Percentiles rank a stretch among this genome's conserved stretches.
Evolutionary conservation across 2,113 vertebrate species (phyloP).

Genomic region (Gasterosteus nipponicus): DNA sequence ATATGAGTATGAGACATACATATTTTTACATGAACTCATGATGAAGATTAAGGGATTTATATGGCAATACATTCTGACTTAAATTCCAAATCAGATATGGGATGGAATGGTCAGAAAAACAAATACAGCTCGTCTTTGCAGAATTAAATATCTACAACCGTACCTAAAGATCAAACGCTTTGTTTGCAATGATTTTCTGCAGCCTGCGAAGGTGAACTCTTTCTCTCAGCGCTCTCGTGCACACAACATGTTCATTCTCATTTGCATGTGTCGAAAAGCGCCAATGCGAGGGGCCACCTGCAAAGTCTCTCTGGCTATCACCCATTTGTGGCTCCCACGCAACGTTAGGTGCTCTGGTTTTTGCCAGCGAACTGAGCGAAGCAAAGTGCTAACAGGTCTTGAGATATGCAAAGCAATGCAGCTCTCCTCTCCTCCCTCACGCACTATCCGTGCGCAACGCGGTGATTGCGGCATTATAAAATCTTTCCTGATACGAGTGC

Average conservation of each 20-base stretch:
- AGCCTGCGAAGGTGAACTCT: slow-evolving; percentile 19
- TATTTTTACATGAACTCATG: neutral
- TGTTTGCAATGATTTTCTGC: neutral
- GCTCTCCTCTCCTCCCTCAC: slow-evolving; percentile 56
- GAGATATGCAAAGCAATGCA: slow-evolving; percentile 81
- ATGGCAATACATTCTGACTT: neutral
- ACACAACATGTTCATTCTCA: slow-evolving; percentile 9
- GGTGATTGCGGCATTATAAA: slow-evolving; percentile 63
- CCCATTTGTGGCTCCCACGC: neutral
- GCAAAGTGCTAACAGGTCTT: slow-evolving; percentile 45
- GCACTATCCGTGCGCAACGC: slow-evolving; percentile 42
- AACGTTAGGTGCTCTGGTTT: neutral
- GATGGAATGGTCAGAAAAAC: neutral
- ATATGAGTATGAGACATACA: neutral
- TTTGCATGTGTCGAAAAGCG: slow-evolving; percentile 23
- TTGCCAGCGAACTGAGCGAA: slow-evolving; percentile 15
- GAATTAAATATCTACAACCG: neutral
- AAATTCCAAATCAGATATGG: neutral
- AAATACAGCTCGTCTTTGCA: neutral
- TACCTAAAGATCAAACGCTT: neutral
- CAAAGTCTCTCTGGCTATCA: slow-evolving; percentile 31
- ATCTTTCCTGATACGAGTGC: neutral
- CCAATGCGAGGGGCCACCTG: slow-evolving; percentile 7
- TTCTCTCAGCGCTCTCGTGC: slow-evolving; percentile 29
- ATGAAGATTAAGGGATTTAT: neutral